Evolutionary conservation across 2,888 invertebrate species (phyloP).

Genomic region (Drosophila atripex): DNA sequence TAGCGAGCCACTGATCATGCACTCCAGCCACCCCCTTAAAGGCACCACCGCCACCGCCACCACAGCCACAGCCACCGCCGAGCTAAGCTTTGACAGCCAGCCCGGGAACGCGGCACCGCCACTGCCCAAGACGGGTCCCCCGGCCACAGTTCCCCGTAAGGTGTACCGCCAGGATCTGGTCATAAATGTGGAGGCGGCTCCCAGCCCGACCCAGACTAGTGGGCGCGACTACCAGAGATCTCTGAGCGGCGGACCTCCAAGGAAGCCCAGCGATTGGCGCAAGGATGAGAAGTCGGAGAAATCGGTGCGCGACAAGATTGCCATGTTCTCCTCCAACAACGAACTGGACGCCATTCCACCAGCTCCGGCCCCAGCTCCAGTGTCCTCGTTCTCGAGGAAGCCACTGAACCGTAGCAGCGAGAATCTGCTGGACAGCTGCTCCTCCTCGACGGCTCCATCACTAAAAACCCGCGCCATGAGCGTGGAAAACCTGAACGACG

Average conservation of each 20-base stretch:
- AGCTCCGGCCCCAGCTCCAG: slow-evolving; percentile 22
- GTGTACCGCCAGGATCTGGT: slow-evolving; percentile 83
- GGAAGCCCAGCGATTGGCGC: slow-evolving; percentile 85
- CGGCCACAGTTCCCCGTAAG: slow-evolving; percentile 82
- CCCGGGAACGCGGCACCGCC: slow-evolving; percentile 74
- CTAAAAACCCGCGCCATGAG: slow-evolving; percentile 85
- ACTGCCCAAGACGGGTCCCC: slow-evolving; percentile 83
- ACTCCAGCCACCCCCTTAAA: slow-evolving; percentile 57
- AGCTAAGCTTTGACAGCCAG: slow-evolving; percentile 56
- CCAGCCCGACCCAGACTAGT: slow-evolving; percentile 40
- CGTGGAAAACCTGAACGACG: slow-evolving; percentile 85
- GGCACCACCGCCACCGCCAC: neutral
- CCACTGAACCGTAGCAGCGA: slow-evolving; percentile 83
- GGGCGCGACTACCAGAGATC: slow-evolving; percentile 80
- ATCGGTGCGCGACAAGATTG: slow-evolving; percentile 93
- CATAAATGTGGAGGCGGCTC: slow-evolving; percentile 79
- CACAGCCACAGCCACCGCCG: slow-evolving; percentile 44
- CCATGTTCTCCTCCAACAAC: slow-evolving; percentile 89
- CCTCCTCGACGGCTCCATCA: slow-evolving; percentile 46
- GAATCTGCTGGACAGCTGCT: slow-evolving; percentile 79
- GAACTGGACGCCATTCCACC: slow-evolving; percentile 75
- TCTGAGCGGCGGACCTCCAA: slow-evolving; percentile 75
- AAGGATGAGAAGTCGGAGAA: slow-evolving; percentile 92
- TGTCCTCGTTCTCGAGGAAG: slow-evolving; percentile 62
- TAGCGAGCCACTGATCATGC: slow-evolving; percentile 83